A percentile compares a stretch with the other conserved stretches of the same genome.
These are phyloP conservation scores for Sylvilagus bachmani DNA, from an alignment of 2,113 vertebrate species.

Conservation along the genomic window DNA sequence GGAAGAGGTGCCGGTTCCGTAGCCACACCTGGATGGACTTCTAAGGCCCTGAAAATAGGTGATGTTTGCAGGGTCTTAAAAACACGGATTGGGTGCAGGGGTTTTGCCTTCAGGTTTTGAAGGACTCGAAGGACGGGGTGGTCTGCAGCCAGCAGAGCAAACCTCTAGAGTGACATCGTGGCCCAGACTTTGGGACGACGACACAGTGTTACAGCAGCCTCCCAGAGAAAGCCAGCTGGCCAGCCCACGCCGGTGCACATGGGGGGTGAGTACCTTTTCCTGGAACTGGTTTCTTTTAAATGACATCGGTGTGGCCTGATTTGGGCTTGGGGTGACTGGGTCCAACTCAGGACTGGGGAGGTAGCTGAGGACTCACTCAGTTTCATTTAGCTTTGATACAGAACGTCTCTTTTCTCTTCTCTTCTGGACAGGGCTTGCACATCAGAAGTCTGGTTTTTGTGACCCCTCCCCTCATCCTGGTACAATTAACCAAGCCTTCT, in stretches of 20 bases:
- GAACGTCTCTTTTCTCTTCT: background rate
- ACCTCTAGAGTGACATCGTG: background rate
- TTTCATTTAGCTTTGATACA: background rate
- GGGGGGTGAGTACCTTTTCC: background rate
- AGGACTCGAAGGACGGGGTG: background rate
- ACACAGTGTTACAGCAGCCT: background rate
- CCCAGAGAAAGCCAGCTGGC: background rate
- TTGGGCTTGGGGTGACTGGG: background rate
- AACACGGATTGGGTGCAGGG: background rate
- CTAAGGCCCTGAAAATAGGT: background rate
- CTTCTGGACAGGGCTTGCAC: background rate
- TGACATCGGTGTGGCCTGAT: rapidly evolving
- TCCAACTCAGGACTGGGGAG: too few species aligned
- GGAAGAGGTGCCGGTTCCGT: too few species aligned
- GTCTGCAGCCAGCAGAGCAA: background rate
- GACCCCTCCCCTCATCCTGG: background rate
- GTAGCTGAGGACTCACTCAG: background rate
- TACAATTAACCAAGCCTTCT: background rate
- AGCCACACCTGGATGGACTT: too few species aligned
- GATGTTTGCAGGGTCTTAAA: background rate
- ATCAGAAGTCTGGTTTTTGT: background rate
- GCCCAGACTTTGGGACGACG: background rate
- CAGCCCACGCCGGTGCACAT: background rate
- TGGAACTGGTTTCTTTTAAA: background rate
- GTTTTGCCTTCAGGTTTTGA: constrained; percentile 3